Evolutionary conservation across 2,888 invertebrate species (phyloP).

Genomic region (Buathra laborator): DNA sequence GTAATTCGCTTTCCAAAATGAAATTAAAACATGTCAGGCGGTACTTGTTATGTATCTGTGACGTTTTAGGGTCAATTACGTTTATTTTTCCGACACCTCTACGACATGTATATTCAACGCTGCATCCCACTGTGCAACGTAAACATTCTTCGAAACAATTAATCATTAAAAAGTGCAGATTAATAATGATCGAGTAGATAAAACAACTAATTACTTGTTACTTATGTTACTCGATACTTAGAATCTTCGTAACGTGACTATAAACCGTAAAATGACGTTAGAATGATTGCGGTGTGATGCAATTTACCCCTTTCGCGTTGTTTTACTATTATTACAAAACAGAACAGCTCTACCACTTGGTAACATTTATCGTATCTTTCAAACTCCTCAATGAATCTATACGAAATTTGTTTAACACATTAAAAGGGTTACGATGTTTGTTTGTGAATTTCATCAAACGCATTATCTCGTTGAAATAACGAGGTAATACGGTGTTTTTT

Average conservation of each 20-base stretch:
- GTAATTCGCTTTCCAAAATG: constrained; percentile 28
- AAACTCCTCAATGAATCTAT: not conserved
- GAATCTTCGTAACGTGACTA: not conserved
- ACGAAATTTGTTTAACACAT: not conserved
- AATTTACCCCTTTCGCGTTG: not conserved
- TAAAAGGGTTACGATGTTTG: not conserved
- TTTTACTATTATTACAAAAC: no score
- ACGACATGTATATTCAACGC: not conserved
- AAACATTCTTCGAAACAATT: not conserved
- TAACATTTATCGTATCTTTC: not conserved
- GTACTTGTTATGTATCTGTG: constrained; percentile 16
- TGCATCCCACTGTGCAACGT: not conserved
- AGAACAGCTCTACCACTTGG: not conserved
- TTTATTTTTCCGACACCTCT: not conserved
- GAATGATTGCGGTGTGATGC: not conserved
- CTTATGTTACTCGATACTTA: not conserved
- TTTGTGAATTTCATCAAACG: not conserved
- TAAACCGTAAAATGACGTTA: not conserved
- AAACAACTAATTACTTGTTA: not conserved
- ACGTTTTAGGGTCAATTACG: constrained; percentile 15
- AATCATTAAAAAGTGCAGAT: not conserved
- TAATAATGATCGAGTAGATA: not conserved
- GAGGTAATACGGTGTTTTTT: not conserved
- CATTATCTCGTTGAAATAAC: not conserved
- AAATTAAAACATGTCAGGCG: constrained; percentile 23